Evolutionary conservation across 2,888 invertebrate species (phyloP), one percentile per base, ranked within the genome.

Genomic region (Allophyes oxyacanthae): DNA sequence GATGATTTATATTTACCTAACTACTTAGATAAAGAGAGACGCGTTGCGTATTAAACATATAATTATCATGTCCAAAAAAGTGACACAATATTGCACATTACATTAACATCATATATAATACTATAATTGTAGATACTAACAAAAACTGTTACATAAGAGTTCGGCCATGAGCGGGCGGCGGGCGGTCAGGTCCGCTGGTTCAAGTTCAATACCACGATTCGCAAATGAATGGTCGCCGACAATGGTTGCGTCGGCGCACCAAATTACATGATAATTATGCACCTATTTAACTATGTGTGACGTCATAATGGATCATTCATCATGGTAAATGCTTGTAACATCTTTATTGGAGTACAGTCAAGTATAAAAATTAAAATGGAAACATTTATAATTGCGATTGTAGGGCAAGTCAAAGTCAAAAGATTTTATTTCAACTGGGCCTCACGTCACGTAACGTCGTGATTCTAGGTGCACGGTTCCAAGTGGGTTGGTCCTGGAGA

Each of bases 121-220:
- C 20, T 20, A 20, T 67, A 55, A 71, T 63, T 58, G 44, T 25
- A 54, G 33, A 52, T 30, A 32, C 15, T 44, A 58, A 45, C 67
- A 66, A 62, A 45, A 49, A 41, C 15, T 9, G 53, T 73, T 68
- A 66, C 51, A 56, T 60, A 70, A 74, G 44, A 45, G 43, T 13
- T n/a, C 49, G 77, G 66, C 78, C 75, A 53, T 71, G 76, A 65
- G 44, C 51, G 34, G 13, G 42, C 53, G 34, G 15, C 62, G 65
- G 58, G 55, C 63, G 43, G 34, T 44, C 37, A 37, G 34, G 53
- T 32, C 53, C 56, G 51, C n/a, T 10, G 43, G 77, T 64, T 77
- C 77, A 78, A 78, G 77, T 78, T 78, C 77, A 78, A 59, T 72
- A 71, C 34, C 77, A 59, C 42, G 49, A 36, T 44, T 65, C 57